These are phyloP conservation scores for Syritta pipiens DNA, from an alignment of 2,888 invertebrate species.

Conservation along the genomic window DNA sequence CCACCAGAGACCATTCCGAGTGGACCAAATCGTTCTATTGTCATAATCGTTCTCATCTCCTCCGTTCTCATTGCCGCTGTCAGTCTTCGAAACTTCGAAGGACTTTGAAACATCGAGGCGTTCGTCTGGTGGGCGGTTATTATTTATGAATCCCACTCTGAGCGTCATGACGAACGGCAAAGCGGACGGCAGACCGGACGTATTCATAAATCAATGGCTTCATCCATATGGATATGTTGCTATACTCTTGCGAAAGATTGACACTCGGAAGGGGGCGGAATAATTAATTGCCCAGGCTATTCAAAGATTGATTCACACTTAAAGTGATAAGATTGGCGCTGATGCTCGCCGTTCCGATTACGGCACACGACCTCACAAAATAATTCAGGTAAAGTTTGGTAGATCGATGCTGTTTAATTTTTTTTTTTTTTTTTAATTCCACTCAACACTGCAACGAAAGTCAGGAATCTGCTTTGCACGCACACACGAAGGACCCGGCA, in stretches of 20 bases:
- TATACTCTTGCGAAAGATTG: conserved; percentile 50
- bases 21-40: no score
- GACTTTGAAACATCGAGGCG: no score
- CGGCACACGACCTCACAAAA: neutral
- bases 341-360: conserved; percentile 31
- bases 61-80: no score
- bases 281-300: conserved; percentile 62
- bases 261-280: conserved; percentile 36
- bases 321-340: conserved; percentile 72
- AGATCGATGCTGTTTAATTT: no score
- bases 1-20: no score
- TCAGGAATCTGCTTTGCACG: neutral
- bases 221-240: conserved; percentile 68
- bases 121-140: conserved; percentile 47
- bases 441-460: neutral
- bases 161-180: conserved; percentile 27
- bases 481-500: neutral
- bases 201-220: conserved; percentile 65
- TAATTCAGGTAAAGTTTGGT: no score
- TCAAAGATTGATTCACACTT: conserved; percentile 75
- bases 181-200: conserved; percentile 27
- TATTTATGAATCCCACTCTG: conserved; percentile 54
- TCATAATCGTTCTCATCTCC: no score
- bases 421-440: neutral
- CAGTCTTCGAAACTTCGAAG: no score